Conservation (phyloP, 1,140 invertebrate genomes). For the Pantala flavescens region DNA sequence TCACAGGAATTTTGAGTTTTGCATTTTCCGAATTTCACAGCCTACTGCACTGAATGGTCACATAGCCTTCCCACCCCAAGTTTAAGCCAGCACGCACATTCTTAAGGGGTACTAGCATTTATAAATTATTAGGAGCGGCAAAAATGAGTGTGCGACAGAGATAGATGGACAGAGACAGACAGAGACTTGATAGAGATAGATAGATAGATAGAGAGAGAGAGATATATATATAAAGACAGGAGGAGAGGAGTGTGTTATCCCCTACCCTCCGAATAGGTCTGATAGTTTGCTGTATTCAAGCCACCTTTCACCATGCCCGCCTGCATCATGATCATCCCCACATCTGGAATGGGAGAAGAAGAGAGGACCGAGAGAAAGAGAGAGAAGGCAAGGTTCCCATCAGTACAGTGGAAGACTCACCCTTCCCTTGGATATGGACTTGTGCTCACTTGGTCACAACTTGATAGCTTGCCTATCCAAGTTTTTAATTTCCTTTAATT, state of each 20-base stretch:
- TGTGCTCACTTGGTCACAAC: background rate
- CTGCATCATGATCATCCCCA: conserved; percentile 91
- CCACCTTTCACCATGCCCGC: conserved; percentile 81
- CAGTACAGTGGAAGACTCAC: background rate
- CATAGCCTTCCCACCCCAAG: background rate
- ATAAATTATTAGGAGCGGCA: conserved; percentile 12
- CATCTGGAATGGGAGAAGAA: conserved; percentile 68
- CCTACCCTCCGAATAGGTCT: conserved; percentile 65
- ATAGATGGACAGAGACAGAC: conserved; percentile 11
- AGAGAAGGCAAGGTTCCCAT: conserved; percentile 7
- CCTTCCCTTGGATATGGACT: background rate
- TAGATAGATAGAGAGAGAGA: background rate
- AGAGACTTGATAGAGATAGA: conserved; percentile 9
- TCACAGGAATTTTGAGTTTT: too few species aligned
- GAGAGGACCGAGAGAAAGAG: background rate
- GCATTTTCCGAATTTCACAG: background rate
- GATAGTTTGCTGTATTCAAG: conserved; percentile 58
- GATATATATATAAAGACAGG: conserved; percentile 11
- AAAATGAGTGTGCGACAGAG: conserved; percentile 15
- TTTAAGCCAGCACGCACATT: conserved; percentile 5
- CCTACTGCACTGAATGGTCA: conserved; percentile 3
- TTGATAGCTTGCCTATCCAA: background rate
- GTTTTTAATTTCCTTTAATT: background rate
- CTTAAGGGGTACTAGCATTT: conserved; percentile 1
- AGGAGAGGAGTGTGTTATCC: background rate